Evolutionary conservation across 2,113 vertebrate genomes (phyloP).

Genomic region (Hucho hucho): DNA sequence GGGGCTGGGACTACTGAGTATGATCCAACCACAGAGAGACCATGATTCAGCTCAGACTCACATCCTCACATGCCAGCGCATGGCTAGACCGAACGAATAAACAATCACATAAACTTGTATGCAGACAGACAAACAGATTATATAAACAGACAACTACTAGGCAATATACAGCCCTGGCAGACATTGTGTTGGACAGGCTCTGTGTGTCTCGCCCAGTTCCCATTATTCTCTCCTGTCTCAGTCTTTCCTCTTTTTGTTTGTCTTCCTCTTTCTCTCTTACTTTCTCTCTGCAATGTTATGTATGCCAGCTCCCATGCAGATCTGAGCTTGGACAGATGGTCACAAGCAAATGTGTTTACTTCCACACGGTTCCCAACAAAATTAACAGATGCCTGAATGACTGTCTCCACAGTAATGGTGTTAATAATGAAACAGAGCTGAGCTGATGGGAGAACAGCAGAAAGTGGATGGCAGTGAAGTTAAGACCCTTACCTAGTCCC

Average conservation of each 20-base stretch:
- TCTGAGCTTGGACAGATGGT: slow-evolving; percentile 72
- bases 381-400: slow-evolving; percentile 76
- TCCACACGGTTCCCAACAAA: slow-evolving; percentile 71
- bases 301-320: slow-evolving; percentile 66
- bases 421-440: background rate
- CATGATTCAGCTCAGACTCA: too few relatives aligned
- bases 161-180: slow-evolving; percentile 11
- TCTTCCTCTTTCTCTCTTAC: background rate
- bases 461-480: background rate
- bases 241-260: background rate
- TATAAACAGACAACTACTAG: background rate
- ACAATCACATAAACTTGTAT: too few relatives aligned
- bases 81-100: too few relatives aligned
- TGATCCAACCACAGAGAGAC: too few relatives aligned
- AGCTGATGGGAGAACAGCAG: background rate
- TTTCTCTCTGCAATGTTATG: slow-evolving; percentile 1
- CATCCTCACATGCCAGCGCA: too few relatives aligned
- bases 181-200: background rate
- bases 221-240: background rate
- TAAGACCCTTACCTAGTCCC: background rate
- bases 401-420: slow-evolving; percentile 60
- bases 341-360: slow-evolving; percentile 58
- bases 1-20: too few relatives aligned
- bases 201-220: background rate
- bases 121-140: too few relatives aligned